Evolutionary conservation across 2,113 vertebrate genomes (phyloP).

Genomic region (Gila orcuttii): DNA sequence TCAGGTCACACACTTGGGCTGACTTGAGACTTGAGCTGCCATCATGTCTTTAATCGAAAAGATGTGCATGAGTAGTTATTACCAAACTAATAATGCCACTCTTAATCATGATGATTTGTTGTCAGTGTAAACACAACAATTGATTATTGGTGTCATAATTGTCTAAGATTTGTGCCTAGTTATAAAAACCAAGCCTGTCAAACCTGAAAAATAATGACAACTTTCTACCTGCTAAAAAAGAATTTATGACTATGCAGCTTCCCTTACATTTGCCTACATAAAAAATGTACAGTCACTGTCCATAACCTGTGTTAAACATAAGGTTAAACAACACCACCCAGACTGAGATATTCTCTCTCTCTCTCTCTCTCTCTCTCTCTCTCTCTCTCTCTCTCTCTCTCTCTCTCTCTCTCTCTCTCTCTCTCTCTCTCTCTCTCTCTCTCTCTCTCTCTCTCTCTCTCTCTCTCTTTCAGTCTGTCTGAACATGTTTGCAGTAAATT

Average conservation of each 20-base stretch:
- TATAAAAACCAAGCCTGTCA: not conserved
- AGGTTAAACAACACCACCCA: slow-evolving; percentile 46
- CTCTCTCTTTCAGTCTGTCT: slow-evolving; percentile 30
- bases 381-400: not conserved
- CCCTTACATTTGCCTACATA: not conserved
- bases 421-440: too few species aligned
- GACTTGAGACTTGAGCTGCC: not conserved
- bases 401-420: too few species aligned
- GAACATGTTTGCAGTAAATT: slow-evolving; percentile 61
- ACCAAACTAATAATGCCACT: not conserved
- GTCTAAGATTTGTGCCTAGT: not conserved
- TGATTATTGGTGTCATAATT: not conserved
- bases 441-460: not conserved
- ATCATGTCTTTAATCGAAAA: not conserved
- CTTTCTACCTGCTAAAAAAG: not conserved
- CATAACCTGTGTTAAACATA: slow-evolving; percentile 43
- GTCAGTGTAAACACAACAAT: not conserved
- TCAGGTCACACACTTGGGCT: not conserved
- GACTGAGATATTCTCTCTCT: slow-evolving; percentile 6
- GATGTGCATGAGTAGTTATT: not conserved
- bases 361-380: too few species aligned
- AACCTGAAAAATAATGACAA: not conserved
- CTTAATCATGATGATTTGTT: not conserved
- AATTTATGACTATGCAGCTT: not conserved
- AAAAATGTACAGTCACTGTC: slow-evolving; percentile 52